Conservation (phyloP, 2,888 invertebrate genomes). For the Tineola bisselliella region DNA sequence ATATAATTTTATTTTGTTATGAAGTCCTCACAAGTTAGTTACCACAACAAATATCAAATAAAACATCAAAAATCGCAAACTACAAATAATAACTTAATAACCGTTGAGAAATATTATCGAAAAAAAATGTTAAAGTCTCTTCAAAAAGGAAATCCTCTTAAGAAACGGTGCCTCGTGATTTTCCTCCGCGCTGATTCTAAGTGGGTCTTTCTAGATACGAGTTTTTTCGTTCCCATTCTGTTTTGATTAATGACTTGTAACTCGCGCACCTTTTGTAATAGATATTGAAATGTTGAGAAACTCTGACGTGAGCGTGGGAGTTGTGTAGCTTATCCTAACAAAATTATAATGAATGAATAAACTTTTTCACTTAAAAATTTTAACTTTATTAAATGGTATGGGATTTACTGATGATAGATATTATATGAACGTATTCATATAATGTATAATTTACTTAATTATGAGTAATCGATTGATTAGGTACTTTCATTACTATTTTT, state of each 20-base stretch:
- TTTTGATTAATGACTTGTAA: conserved; percentile 11
- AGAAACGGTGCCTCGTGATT: not conserved
- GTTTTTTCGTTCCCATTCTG: not conserved
- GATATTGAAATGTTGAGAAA: conserved; percentile 12
- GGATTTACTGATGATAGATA: not conserved
- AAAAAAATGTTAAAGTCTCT: not conserved
- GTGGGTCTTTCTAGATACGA: conserved; percentile 6
- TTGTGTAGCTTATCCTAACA: not conserved
- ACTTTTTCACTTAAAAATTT: not conserved
- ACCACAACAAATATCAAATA: no score
- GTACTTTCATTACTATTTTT: no score
- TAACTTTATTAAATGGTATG: not conserved
- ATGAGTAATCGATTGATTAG: no score
- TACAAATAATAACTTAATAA: not conserved
- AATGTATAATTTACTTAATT: no score
- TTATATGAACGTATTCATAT: no score
- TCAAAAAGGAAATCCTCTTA: conserved; percentile 1
- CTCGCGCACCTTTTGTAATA: conserved; percentile 10
- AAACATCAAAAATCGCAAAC: not conserved
- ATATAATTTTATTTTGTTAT: no score
- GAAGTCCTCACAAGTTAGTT: no score
- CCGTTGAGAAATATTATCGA: not conserved
- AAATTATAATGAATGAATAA: not conserved
- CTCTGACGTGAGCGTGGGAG: conserved; percentile 1
- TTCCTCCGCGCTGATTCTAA: conserved; percentile 7